Conservation (phyloP, 1,140 invertebrate species). For the Caenorhabditis remanei region DNA sequence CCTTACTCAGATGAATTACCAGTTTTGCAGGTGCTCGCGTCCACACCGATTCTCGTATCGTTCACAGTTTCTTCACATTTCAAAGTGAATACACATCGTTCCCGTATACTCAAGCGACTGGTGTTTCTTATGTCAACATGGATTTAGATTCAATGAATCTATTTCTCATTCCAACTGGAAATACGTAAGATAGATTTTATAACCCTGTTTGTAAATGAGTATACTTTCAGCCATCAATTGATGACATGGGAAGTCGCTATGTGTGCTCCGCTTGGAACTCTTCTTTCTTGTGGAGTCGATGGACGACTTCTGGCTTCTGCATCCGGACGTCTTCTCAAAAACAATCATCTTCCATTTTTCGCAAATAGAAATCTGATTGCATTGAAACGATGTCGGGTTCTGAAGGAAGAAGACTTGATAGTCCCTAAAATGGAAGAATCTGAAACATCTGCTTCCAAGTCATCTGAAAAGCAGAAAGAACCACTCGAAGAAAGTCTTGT, state of each 20-base stretch:
- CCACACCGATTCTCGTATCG: neutral
- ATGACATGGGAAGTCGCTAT: conserved; percentile 34
- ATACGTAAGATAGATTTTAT: neutral
- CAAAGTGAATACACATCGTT: neutral
- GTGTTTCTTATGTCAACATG: neutral
- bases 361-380: conserved; percentile 4
- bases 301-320: conserved; percentile 4
- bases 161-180: neutral
- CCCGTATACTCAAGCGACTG: neutral
- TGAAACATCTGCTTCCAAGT: neutral
- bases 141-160: neutral
- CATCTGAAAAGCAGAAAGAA: neutral
- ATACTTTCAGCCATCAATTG: conserved; percentile 36
- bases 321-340: neutral
- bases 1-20: no score
- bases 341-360: neutral
- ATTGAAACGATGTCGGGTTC: neutral
- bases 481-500: neutral
- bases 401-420: neutral
- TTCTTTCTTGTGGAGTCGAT: neutral
- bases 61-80: conserved; percentile 1
- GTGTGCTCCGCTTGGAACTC: conserved; percentile 16
- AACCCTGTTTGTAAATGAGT: neutral
- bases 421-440: neutral
- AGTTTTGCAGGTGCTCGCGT: neutral